A percentile compares a stretch with the other conserved stretches of the same genome.
Evolutionary conservation across 64 coral and sea anemone genomes (phyloP).

Genomic region (Platygyra sinensis): DNA sequence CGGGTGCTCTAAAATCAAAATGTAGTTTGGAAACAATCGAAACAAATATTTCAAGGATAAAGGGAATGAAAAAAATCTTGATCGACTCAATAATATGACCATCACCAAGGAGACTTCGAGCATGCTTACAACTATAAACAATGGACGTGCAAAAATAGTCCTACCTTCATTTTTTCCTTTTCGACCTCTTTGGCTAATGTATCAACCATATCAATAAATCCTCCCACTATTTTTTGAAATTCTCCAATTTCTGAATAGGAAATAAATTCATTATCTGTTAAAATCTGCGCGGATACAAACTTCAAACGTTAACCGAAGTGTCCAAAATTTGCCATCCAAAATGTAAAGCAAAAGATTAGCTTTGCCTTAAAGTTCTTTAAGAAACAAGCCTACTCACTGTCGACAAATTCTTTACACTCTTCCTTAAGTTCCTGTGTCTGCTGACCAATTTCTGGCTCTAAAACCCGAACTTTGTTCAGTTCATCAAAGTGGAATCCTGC

Average conservation of each 20-base stretch:
- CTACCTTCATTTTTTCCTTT: slow-evolving; percentile 99
- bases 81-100: background rate
- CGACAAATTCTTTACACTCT: slow-evolving; percentile 99
- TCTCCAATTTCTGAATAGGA: slow-evolving; percentile 85
- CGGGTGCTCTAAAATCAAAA: too few relatives aligned
- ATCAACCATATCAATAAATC: slow-evolving; percentile 99
- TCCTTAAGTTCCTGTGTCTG: slow-evolving; percentile 95
- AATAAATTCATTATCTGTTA: slow-evolving; percentile 1
- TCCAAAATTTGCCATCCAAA: background rate
- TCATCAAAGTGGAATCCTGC: slow-evolving; percentile 97
- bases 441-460: slow-evolving; percentile 96
- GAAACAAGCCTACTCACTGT: slow-evolving; percentile 67
- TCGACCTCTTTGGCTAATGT: slow-evolving; percentile 95
- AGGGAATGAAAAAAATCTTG: background rate
- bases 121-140: background rate
- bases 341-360: background rate
- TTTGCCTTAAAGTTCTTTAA: background rate
- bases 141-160: too few relatives aligned
- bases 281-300: background rate
- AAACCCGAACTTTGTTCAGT: slow-evolving; percentile 95
- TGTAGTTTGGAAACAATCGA: background rate
- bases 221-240: slow-evolving; percentile 98
- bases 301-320: background rate
- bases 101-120: slow-evolving; percentile 18
- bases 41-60: background rate